Percentiles rank a stretch among this genome's conserved stretches.
These are phyloP conservation scores for Isaurus tuberculatus DNA, from an alignment of 92 coral and sea anemone genomes.

Conservation along the genomic window DNA sequence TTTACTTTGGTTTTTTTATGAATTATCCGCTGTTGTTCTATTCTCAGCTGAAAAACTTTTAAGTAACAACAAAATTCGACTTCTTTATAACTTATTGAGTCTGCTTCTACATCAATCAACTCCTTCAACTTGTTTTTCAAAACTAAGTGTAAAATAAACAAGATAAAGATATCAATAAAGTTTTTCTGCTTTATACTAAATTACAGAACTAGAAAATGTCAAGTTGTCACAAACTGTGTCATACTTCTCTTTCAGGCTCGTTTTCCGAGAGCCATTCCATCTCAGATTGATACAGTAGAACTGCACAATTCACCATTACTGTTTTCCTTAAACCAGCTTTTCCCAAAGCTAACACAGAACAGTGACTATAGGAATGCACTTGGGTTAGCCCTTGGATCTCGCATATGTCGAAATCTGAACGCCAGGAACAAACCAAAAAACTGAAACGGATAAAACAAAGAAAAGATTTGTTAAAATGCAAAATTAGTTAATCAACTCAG, in stretches of 20 bases:
- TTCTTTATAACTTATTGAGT: too few species aligned
- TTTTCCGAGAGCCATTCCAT: background rate
- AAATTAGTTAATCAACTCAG: background rate
- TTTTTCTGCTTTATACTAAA: background rate
- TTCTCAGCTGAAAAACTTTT: too few species aligned
- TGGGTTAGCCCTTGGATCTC: conserved; percentile 98
- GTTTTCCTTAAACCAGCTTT: background rate
- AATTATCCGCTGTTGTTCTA: too few species aligned
- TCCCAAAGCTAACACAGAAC: background rate
- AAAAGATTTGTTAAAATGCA: too few species aligned
- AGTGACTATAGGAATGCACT: conserved; percentile 87
- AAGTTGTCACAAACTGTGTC: background rate
- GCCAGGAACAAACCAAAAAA: conserved; percentile 93
- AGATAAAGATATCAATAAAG: background rate
- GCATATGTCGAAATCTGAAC: conserved; percentile 89
- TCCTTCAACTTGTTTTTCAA: too few species aligned
- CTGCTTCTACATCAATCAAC: too few species aligned
- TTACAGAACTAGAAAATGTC: background rate
- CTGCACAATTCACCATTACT: background rate
- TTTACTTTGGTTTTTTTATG: too few species aligned
- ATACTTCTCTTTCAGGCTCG: background rate
- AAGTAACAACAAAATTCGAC: too few species aligned
- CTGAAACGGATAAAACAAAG: conserved; percentile 66
- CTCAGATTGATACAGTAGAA: background rate
- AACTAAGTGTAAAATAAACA: too few species aligned